Conservation (phyloP, 2,888 invertebrate genomes). For the Apamea anceps region DNA sequence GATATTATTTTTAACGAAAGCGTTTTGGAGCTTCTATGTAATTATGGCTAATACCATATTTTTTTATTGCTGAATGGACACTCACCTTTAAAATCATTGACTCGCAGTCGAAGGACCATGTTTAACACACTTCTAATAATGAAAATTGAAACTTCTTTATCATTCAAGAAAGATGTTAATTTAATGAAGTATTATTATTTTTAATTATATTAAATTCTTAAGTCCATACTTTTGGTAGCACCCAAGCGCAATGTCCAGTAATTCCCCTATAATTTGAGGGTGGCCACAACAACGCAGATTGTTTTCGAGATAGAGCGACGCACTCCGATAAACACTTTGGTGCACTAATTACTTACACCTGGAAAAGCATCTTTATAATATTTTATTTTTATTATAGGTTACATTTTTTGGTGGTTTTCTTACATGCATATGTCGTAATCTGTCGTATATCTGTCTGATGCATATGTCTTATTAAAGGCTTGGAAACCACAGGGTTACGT, state of each 20-base stretch:
- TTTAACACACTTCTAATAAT: neutral
- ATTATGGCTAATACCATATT: neutral
- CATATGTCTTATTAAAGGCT: constrained; percentile 33
- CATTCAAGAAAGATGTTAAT: too few relatives aligned
- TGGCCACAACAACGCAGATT: constrained; percentile 84
- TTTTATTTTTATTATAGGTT: constrained; percentile 38
- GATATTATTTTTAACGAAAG: too few relatives aligned
- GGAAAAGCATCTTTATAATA: constrained; percentile 67
- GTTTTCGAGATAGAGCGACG: constrained; percentile 77
- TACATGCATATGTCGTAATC: constrained; percentile 30
- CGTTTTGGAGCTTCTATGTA: too few relatives aligned
- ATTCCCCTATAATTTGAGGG: constrained; percentile 86
- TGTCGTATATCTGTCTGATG: neutral
- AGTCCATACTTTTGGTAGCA: constrained; percentile 67
- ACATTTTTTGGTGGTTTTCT: constrained; percentile 44
- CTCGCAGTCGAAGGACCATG: neutral
- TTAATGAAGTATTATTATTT: neutral
- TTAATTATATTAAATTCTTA: constrained; percentile 31
- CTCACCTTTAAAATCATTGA: neutral
- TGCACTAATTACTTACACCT: constrained; percentile 78
- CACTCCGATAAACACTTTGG: constrained; percentile 71
- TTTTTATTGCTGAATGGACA: too few relatives aligned
- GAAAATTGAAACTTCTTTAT: neutral
- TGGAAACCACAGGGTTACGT: constrained; percentile 33
- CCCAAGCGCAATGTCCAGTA: constrained; percentile 76